These are phyloP conservation scores for Hydropotes inermis DNA, from an alignment of 2,113 vertebrate genomes.

Conservation along the genomic window DNA sequence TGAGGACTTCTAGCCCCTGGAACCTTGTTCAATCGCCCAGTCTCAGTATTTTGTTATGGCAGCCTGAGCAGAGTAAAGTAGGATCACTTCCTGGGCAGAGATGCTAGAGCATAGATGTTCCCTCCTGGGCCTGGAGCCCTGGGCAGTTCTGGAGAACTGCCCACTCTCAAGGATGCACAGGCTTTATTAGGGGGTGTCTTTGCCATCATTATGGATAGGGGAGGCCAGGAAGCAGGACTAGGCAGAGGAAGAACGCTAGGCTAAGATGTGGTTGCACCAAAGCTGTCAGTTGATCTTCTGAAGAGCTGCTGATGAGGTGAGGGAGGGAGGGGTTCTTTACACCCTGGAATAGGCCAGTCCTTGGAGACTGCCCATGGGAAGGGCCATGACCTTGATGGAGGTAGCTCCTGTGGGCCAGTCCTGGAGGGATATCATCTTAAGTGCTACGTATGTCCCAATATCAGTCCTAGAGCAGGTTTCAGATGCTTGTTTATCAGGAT, in stretches of 20 bases:
- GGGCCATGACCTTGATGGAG: background rate
- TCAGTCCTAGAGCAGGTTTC: background rate
- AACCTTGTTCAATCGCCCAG: background rate
- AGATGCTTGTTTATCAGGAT: background rate
- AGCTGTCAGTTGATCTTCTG: background rate
- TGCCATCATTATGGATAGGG: background rate
- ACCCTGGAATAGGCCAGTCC: background rate
- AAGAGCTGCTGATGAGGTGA: background rate
- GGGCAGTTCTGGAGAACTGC: too few species aligned
- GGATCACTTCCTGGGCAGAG: background rate
- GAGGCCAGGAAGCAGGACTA: background rate
- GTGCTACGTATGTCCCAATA: too few species aligned
- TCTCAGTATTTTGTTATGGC: background rate
- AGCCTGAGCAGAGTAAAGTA: background rate
- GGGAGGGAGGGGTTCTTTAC: background rate
- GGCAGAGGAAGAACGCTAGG: background rate
- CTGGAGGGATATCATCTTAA: background rate
- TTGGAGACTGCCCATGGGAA: background rate
- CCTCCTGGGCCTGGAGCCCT: background rate
- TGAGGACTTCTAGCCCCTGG: background rate
- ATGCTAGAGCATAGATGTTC: too few species aligned
- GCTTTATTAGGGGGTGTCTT: background rate
- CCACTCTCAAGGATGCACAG: background rate
- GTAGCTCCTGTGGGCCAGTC: background rate
- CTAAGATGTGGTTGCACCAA: background rate